Evolutionary conservation across 92 coral and sea anemone species (phyloP), one percentile per base, ranked within the genome.

Genomic region (Porites lobata): DNA sequence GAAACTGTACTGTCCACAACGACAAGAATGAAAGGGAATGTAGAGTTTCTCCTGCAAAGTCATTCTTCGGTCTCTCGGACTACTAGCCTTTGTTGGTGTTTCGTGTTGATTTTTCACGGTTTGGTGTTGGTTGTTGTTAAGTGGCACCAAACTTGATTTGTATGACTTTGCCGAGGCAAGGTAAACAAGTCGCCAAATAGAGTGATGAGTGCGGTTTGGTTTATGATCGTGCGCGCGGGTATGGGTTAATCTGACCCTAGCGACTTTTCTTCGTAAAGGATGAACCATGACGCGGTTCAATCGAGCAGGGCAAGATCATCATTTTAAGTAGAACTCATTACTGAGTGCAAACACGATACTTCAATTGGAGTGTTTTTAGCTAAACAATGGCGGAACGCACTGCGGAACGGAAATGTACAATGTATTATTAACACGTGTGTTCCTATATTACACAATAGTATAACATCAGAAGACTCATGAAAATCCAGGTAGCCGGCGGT

Each of bases 61-160:
- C 19, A 71, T 63, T 32, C 85, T n/a, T 50, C 65, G n/a, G 88
- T 69, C 12, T 76, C 78, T 32, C 83, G 76, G 61, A 52, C 84
- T 63, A 68, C 18, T 18, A 73, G 79, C 22, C 26, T 68, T 58
- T 89, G 91, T 65, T 87, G 94, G 88, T 74, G 65, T 72, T 52
- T 75, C 72, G 32, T 95, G 92, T 86, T 95, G 96, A 89, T 79
- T 73, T 79, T 89, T 22, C 90, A 88, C 87, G 62, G 89, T 81
- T 87, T 93, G 82, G 75, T 91, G 61, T 67, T 79, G 58, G 76
- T 74, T 15, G 87, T 86, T 8, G 65, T 93, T 47, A 72, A 51
- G 84, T 93, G 93, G 89, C 91, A 72, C 76, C 90, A 90, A 65
- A 90, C 95, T 71, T 93, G 93, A 93, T 82, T 82, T 87, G 47